A percentile compares a stretch with the other conserved stretches of the same genome.
Conservation (phyloP, 2,113 vertebrate species). For the Oreotrochilus melanogaster region DNA sequence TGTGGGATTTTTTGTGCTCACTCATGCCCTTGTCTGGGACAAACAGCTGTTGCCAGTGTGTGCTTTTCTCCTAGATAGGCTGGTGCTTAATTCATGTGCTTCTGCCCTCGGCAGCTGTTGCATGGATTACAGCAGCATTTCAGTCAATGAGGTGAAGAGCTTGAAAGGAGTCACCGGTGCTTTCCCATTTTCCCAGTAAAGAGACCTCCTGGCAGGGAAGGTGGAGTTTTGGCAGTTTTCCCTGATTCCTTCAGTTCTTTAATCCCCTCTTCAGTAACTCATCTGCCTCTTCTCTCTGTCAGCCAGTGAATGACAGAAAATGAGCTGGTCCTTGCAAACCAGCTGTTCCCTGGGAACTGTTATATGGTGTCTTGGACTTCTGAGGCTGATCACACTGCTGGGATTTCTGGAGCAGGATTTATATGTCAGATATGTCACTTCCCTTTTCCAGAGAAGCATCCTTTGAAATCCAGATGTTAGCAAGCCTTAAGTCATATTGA, state of each 20-base stretch:
- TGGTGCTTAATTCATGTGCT: not conserved
- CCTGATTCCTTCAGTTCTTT: not conserved
- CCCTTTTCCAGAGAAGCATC: not conserved
- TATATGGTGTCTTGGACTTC: not conserved
- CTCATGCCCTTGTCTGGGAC: not conserved
- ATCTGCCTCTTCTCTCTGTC: not conserved
- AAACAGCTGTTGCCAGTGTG: not conserved
- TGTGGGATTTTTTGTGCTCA: not conserved
- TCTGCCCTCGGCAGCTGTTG: not conserved
- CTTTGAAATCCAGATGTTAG: not conserved
- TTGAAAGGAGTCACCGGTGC: not conserved
- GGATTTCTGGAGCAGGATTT: not conserved
- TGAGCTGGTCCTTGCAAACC: not conserved
- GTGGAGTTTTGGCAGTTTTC: not conserved
- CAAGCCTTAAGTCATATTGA: not conserved
- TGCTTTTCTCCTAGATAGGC: not conserved
- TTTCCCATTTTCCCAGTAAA: not conserved
- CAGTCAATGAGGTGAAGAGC: not conserved
- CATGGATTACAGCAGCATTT: not conserved
- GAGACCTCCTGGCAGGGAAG: not conserved
- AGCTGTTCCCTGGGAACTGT: not conserved
- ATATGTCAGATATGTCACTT: not conserved
- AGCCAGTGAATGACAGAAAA: not conserved
- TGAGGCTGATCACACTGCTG: not conserved
- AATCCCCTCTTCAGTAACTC: not conserved